Percentiles rank a stretch among this genome's conserved stretches.
These are phyloP conservation scores for Macropis europaea DNA, from an alignment of 2,888 invertebrate genomes.

Conservation along the genomic window DNA sequence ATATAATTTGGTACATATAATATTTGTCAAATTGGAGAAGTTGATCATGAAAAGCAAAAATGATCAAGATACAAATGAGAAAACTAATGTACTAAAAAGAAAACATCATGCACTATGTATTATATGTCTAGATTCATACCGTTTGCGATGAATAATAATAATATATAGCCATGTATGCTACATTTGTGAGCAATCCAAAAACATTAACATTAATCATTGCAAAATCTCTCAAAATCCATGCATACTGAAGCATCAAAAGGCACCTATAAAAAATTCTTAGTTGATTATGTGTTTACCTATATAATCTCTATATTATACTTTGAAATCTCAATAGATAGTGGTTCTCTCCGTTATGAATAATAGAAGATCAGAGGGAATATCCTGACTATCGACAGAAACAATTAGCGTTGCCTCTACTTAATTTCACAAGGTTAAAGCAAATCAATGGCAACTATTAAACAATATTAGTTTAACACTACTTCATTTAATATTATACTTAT, in stretches of 20 bases:
- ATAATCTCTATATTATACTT: neutral
- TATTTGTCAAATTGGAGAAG: neutral
- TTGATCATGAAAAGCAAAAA: neutral
- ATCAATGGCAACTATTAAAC: neutral
- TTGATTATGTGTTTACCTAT: neutral
- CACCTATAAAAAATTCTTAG: conserved; percentile 82
- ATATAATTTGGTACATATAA: neutral
- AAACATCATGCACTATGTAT: neutral
- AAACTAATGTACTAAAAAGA: neutral
- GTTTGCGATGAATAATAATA: conserved; percentile 83
- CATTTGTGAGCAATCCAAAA: conserved; percentile 86
- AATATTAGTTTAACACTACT: neutral
- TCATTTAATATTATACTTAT: neutral
- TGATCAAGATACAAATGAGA: neutral
- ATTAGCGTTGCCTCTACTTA: neutral
- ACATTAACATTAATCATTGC: conserved; percentile 90
- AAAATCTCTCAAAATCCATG: conserved; percentile 86
- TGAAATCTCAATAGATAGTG: neutral
- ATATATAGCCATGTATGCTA: conserved; percentile 85
- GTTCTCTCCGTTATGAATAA: neutral
- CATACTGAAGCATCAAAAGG: conserved; percentile 88
- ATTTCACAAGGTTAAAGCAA: neutral
- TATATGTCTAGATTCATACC: conserved; percentile 65
- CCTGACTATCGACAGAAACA: neutral
- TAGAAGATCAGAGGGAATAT: neutral